These are phyloP conservation scores for Myzus persicae DNA, from an alignment of 1,140 invertebrate genomes.

Conservation along the genomic window DNA sequence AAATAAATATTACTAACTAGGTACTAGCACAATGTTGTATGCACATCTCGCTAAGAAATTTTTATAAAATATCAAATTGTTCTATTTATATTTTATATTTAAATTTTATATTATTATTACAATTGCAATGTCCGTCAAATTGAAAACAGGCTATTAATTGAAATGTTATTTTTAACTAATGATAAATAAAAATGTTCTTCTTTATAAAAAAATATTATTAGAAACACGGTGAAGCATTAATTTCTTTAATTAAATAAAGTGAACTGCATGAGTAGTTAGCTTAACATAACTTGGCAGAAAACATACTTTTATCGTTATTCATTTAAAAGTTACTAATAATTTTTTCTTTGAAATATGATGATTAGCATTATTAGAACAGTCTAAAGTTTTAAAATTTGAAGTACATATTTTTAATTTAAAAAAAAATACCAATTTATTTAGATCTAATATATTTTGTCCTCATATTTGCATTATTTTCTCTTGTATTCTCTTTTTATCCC, in stretches of 20 bases:
- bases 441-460: not conserved
- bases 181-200: not conserved
- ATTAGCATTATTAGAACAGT: not conserved
- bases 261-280: not conserved
- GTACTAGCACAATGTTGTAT: too few relatives aligned
- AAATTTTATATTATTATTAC: not conserved
- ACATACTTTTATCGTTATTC: not conserved
- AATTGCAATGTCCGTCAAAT: not conserved
- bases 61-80: not conserved
- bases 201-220: too few relatives aligned
- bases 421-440: not conserved
- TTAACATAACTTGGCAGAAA: not conserved
- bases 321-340: not conserved
- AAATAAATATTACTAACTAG: too few relatives aligned
- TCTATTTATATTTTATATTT: not conserved
- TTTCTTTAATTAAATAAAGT: not conserved
- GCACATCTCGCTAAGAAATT: not conserved
- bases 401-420: not conserved
- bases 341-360: not conserved
- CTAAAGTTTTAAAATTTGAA: not conserved
- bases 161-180: not conserved
- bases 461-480: not conserved
- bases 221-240: not conserved
- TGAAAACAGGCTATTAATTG: not conserved
- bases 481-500: not conserved